Evolutionary conservation across 2,797 vertebrate species (phyloP), one percentile per base, ranked within the genome.

Genomic region (Sebastes hubbsi): DNA sequence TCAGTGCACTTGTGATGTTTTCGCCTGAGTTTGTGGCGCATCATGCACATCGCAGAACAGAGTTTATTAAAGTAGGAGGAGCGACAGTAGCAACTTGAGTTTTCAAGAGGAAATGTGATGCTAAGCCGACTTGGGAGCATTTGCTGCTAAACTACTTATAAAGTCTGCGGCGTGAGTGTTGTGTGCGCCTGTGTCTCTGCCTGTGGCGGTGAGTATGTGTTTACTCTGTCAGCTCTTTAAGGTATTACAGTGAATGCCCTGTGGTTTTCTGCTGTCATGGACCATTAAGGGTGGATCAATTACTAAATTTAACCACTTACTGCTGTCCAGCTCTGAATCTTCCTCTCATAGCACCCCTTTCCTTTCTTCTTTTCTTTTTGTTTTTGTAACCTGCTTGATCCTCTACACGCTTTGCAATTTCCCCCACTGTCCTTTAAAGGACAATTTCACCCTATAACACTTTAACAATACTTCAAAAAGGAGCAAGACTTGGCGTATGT

Each of bases 11-110:
- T 49, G 54, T 49, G 63, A 68, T 87, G 61, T 52, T 74, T 85
- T 71, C 13, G 65, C 46, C 72, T 29, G 70, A 65, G 75, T 87
- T 84, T 76, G 74, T 61, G 54, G 60, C 11, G 16, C 77, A 81
- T 86, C 80, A 54, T 65, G 59, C 78, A 72, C 85, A 87, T 87
- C 77, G 87, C 82, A 85, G 69, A 77, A 32, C 55, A 77, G 72
- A 82, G 86, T 92, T 92, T 88, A 58, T 80, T 81, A 27, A 90
- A 89, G 90, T 80, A 75, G 88, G 88, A 85, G 86, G 87, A 82
- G 89, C 81, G 13, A 77, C 77, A 72, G 82, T 78, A 87, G 38
- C 78, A 90, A 85, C 77, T 87, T 84, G 77, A 89, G 74, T 76
- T 91, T 90, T 84, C 78, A 85, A 88, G 78, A 77, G 80, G 78